These are phyloP conservation scores for Taurulus bubalis DNA, from an alignment of 2,113 vertebrate genomes.

Conservation along the genomic window DNA sequence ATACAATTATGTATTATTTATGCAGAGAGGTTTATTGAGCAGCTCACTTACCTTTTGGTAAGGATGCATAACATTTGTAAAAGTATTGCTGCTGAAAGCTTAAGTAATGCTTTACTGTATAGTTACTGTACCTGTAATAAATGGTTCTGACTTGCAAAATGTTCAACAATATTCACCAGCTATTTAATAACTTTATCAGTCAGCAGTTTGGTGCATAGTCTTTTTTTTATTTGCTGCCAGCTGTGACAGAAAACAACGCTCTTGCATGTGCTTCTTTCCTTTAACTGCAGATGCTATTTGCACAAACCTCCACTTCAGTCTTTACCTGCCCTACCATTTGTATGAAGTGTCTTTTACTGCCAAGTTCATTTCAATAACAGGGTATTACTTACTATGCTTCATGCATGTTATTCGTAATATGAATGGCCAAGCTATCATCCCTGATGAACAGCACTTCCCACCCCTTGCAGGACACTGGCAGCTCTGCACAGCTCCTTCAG, in stretches of 20 bases:
- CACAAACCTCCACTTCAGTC: background rate
- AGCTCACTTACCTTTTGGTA: too few relatives aligned
- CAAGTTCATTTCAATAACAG: background rate
- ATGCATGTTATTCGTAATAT: slow-evolving; percentile 5
- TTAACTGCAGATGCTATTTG: slow-evolving; percentile 7
- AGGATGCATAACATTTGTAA: too few relatives aligned
- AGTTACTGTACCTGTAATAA: background rate
- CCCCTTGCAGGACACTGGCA: too few relatives aligned
- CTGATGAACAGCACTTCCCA: too few relatives aligned
- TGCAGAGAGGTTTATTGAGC: background rate
- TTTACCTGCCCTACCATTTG: slow-evolving; percentile 12
- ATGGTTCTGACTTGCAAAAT: background rate
- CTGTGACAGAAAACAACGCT: background rate
- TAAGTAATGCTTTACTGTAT: background rate
- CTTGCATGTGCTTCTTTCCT: background rate
- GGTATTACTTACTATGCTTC: background rate
- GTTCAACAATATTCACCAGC: too few relatives aligned
- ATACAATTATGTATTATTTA: background rate
- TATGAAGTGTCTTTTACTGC: background rate
- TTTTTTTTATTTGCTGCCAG: background rate
- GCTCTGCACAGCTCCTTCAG: too few relatives aligned
- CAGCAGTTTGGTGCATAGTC: background rate
- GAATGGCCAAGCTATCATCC: background rate
- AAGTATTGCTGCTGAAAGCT: slow-evolving; percentile 7
- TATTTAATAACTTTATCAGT: background rate